Evolutionary conservation across 2,888 invertebrate species (phyloP), one percentile per base, ranked within the genome.

Genomic region (Coenonympha glycerion): DNA sequence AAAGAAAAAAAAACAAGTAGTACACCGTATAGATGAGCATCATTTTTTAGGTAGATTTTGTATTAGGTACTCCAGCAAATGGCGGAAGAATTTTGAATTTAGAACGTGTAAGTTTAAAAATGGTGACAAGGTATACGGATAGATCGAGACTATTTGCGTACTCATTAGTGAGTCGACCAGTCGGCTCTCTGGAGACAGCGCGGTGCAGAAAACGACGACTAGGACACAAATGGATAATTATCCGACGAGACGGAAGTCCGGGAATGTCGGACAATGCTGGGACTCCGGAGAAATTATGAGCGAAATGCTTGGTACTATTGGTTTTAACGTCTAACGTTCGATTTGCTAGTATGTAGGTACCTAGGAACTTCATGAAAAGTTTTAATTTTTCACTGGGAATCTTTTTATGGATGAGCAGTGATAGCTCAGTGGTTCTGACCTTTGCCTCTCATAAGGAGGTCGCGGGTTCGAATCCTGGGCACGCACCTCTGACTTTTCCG

Each of bases 91-190:
- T 33, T 53, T 40, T 46, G 44, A 47, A 56, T 52, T 47, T 54
- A 33, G 47, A 49, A 44, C 51, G 8, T 37, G 30, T 53, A 46
- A 30, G 37, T 56, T 56, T 49, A 48, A 53, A 53, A 54, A 44
- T 54, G 46, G 47, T 36, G 33, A 6, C 28, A 47, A 40, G 46
- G 37, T 48, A n/a, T n/a, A n/a, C n/a, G n/a, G n/a, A 47, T 49
- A 52, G 54, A 41, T 47, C 53, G 49, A 42, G 36, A 60, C 73
- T 76, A 76, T 76, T 76, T 73, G 65, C 57, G 72, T 65, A 57
- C 56, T 72, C 75, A 74, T 77, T 78, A 77, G 72, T 49, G 55
- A 51, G 48, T 55, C 55, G 59, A 49, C 24, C 24, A 41, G 19
- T 41, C 24, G 4, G 19, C 11, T 36, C 15, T 33, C 31, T 16